phyloP scores from a whole-genome alignment of 2,888 invertebrate genomes.

The Dermolepida albohirtum region DNA sequence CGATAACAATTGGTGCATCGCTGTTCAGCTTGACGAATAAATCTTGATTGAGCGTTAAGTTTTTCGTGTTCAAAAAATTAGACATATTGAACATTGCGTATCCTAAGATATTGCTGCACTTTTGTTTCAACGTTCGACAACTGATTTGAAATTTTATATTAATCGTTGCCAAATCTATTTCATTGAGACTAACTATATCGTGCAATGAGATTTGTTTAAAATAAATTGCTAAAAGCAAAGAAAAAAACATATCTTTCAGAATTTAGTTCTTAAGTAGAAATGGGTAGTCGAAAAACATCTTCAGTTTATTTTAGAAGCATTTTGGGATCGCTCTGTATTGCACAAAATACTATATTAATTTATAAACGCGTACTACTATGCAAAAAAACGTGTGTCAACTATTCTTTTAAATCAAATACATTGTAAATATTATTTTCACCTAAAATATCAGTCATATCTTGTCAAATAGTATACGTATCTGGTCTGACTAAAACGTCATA shows the following conservation, averaged over 20 bases:
- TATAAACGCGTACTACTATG: no score
- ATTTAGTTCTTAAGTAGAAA: no score
- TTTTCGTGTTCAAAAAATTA: conserved; percentile 59
- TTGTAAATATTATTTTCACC: no score
- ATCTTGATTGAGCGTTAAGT: conserved; percentile 62
- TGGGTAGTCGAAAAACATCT: no score
- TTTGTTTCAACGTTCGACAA: conserved; percentile 65
- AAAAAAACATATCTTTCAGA: conserved; percentile 2
- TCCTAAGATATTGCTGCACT: conserved; percentile 64
- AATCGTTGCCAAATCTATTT: conserved; percentile 56
- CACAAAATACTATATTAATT: no score
- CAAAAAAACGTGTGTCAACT: no score
- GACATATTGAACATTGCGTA: conserved; percentile 62
- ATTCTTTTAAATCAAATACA: no score
- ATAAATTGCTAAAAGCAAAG: conserved; percentile 60
- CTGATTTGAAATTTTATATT: conserved; percentile 65
- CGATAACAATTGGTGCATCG: conserved; percentile 63
- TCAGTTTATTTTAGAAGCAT: no score
- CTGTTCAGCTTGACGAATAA: conserved; percentile 62
- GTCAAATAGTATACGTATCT: no score
- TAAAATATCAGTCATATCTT: no score
- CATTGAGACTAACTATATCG: conserved; percentile 60
- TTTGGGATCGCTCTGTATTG: no score
- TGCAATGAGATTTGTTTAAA: conserved; percentile 66
- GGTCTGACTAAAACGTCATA: no score